Evolutionary conservation across 2,888 invertebrate species (phyloP).

Genomic region (Torymus tubicola): DNA sequence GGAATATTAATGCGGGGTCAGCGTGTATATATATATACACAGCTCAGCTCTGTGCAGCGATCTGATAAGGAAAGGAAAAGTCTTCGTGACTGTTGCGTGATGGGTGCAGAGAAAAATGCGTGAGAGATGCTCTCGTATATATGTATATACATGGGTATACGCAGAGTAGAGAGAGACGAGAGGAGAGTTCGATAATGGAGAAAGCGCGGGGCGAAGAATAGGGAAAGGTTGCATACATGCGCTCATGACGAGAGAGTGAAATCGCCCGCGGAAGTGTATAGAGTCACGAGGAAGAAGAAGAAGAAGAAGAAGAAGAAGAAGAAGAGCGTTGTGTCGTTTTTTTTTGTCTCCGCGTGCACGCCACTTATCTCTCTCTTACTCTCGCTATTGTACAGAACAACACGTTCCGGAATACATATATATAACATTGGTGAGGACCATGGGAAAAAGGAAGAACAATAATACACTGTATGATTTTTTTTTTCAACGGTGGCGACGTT

Average conservation of each 20-base stretch:
- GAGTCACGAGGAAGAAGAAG: background rate
- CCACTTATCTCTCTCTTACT: background rate
- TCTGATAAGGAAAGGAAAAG: constrained; percentile 47
- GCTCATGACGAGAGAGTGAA: constrained; percentile 34
- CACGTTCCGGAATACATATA: no score
- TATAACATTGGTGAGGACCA: no score
- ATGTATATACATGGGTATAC: background rate
- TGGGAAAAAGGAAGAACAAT: background rate
- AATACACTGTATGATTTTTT: background rate
- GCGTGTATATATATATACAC: no score
- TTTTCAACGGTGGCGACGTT: constrained; percentile 75
- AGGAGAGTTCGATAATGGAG: constrained; percentile 37
- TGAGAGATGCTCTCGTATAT: background rate
- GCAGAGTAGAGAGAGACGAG: background rate
- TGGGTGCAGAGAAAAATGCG: background rate
- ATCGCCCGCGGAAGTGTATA: constrained; percentile 37
- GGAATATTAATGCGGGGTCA: constrained; percentile 20
- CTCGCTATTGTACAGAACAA: background rate
- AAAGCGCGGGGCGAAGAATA: constrained; percentile 47
- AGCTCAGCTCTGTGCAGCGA: background rate
- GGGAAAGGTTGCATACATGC: constrained; percentile 54
- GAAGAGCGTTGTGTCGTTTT: background rate
- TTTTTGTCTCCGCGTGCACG: background rate
- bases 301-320: no score
- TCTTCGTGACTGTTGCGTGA: background rate